Percentiles rank a stretch among this genome's conserved stretches.
Conservation (phyloP, 1,140 invertebrate species). For the Drosophila novamexicana region DNA sequence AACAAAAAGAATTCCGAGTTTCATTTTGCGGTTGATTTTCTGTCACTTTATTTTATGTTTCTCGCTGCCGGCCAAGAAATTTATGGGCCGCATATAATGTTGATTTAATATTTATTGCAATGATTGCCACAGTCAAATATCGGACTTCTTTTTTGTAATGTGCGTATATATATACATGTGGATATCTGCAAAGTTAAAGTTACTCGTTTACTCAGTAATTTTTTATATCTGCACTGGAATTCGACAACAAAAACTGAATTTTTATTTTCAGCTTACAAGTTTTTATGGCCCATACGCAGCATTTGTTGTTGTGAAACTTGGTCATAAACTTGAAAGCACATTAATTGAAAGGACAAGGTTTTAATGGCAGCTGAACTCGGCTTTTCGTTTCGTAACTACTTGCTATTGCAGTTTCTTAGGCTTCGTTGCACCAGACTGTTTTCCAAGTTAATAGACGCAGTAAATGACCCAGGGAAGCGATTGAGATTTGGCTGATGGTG, state of each 20-base stretch:
- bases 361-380: conserved; percentile 30
- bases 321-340: conserved; percentile 60
- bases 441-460: not conserved
- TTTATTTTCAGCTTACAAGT: conserved; percentile 63
- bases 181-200: conserved; percentile 58
- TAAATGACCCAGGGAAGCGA: not conserved
- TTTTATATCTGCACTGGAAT: conserved; percentile 33
- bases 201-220: conserved; percentile 62
- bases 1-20: conserved; percentile 29
- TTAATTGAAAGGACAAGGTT: conserved; percentile 71
- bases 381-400: conserved; percentile 11
- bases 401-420: conserved; percentile 8
- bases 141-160: conserved; percentile 59
- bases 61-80: conserved; percentile 44
- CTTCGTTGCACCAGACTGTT: not conserved
- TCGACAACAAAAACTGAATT: conserved; percentile 56
- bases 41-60: conserved; percentile 45
- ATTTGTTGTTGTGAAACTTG: conserved; percentile 31
- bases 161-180: not conserved
- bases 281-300: conserved; percentile 50
- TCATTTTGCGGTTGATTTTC: conserved; percentile 57
- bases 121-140: conserved; percentile 54
- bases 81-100: conserved; percentile 72
- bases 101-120: conserved; percentile 77
- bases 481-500: not conserved